Evolutionary conservation across 2,888 invertebrate genomes (phyloP).

Genomic region (Helleia helle): DNA sequence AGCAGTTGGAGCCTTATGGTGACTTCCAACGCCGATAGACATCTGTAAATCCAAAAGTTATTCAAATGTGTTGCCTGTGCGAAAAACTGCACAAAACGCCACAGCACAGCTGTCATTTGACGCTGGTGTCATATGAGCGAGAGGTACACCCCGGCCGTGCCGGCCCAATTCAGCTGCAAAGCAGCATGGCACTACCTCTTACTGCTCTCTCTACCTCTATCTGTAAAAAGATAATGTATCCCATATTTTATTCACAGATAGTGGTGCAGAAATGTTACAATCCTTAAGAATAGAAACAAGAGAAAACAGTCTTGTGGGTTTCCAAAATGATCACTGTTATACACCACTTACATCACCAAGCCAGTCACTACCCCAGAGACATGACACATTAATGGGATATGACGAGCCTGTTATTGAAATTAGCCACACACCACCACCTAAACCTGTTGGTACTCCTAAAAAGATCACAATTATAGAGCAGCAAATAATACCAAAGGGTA

Average conservation of each 20-base stretch:
- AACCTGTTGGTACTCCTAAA: conserved; percentile 54
- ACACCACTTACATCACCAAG: conserved; percentile 80
- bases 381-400: conserved; percentile 42
- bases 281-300: conserved; percentile 63
- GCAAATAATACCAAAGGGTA: conserved; percentile 66
- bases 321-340: conserved; percentile 87
- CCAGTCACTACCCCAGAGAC: conserved; percentile 50
- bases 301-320: conserved; percentile 74
- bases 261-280: conserved; percentile 68
- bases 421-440: conserved; percentile 54
- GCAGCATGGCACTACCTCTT: no score
- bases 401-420: conserved; percentile 64
- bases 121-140: no score
- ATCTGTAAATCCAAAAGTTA: no score
- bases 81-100: no score
- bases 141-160: no score
- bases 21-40: no score
- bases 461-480: conserved; percentile 67
- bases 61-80: no score
- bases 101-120: no score
- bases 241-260: conserved; percentile 41
- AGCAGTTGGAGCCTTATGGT: no score
- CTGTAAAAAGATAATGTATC: no score
- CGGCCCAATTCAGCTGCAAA: no score
- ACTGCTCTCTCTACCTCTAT: no score